These are phyloP conservation scores for Osmerus eperlanus DNA, from an alignment of 2,113 vertebrate genomes.

Conservation along the genomic window DNA sequence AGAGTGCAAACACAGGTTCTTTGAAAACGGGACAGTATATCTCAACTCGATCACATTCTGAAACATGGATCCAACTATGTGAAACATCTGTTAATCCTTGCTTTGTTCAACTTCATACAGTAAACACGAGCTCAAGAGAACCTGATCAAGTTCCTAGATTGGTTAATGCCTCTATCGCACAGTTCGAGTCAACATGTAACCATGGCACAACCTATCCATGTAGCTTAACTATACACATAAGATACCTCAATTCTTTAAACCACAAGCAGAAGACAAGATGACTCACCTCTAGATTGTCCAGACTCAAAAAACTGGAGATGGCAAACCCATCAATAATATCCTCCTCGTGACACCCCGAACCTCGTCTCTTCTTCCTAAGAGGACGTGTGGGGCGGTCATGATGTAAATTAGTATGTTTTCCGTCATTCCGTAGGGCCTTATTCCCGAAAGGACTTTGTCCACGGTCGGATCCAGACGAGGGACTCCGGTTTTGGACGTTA, in stretches of 20 bases:
- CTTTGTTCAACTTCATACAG: not conserved
- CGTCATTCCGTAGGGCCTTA: constrained; percentile 59
- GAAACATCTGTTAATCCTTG: no score
- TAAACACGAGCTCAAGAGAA: no score
- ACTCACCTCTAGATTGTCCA: constrained; percentile 76
- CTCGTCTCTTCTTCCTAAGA: constrained; percentile 71
- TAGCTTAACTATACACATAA: no score
- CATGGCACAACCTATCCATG: no score
- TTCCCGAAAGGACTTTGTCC: constrained; percentile 70
- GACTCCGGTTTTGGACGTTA: constrained; percentile 66
- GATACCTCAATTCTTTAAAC: not conserved
- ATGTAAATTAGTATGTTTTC: constrained; percentile 42
- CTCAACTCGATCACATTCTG: no score
- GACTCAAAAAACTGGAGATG: constrained; percentile 77
- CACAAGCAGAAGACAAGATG: not conserved
- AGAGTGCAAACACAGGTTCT: not conserved
- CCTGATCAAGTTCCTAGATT: no score
- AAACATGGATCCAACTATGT: no score
- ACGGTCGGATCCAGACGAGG: constrained; percentile 72
- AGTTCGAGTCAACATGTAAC: no score
- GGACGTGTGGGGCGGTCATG: constrained; percentile 47
- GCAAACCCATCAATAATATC: constrained; percentile 80
- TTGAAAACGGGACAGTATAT: not conserved
- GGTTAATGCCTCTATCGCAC: no score
- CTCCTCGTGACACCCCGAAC: constrained; percentile 78